Evolutionary conservation across 2,797 vertebrate species (phyloP), one percentile per base, ranked within the genome.

Genomic region (Esox lucius): DNA sequence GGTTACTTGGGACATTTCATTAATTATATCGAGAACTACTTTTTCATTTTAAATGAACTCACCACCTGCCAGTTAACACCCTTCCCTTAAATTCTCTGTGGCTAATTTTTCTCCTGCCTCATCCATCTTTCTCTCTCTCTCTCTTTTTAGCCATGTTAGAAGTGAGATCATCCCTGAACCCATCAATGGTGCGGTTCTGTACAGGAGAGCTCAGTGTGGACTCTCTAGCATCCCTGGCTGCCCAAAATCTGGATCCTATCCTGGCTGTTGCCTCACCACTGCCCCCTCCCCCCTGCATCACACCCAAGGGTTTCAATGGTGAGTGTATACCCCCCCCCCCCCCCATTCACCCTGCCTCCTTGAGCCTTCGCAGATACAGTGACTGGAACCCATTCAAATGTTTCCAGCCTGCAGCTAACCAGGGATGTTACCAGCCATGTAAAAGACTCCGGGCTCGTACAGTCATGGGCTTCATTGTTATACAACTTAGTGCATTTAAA

Each of bases 281-380:
- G 71, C 79, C 91, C 0, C 91, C 90, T 4, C 61, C 86, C 3
- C 89, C 87, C 46, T 92, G 82, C 74, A 56, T 83, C 69, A 88
- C 89, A 0, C 65, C 76, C 28, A 95, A 95, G 78, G 93, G 94
- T 80, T 95, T 97, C 91, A 96, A 94, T 3, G 96, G 97, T 97
- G 83, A 93, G 91, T 80, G 66, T 7, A 8, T 59, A 11, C 42
- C 68, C n/a, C 17, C 22, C 22, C 22, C 28, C 31, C 35, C 33
- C 33, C 33, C 51, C 53, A 51, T 56, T 56, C 51, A 4, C n/a
- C 4, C 15, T 13, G 51, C 19, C 15, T 53, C n/a, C 51, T 17
- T 56, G 16, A 17, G 17, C n/a, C 35, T 5, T 56, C n/a, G 56
- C 51, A 56, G 51, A 4, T 4, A 17, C 51, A n/a, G n/a, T 56